Evolutionary conservation across 2,888 invertebrate genomes (phyloP), one percentile per base, ranked within the genome.

Genomic region (Cephus pygmeus): DNA sequence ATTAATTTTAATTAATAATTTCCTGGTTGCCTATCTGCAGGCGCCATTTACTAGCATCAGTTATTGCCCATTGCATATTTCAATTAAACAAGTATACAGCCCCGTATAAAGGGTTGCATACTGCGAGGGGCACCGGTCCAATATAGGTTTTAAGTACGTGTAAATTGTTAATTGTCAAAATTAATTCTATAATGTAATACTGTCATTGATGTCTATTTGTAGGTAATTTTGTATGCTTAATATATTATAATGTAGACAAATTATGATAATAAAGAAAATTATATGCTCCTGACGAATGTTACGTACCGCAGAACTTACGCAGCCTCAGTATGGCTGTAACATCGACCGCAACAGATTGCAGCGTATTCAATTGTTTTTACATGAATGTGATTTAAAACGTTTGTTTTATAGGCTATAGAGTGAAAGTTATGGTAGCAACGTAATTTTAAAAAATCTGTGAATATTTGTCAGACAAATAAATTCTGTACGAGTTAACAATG

Each of bases 401-500:
- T 56, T 23, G 56, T 56, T 56, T 56, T 56, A 15, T 56, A 56
- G 56, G 23, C 23, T 56, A 9, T 6, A 23, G 56, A 23, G 56
- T 23, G 23, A 23, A 56, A 56, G 56, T 56, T 23, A 56, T 0
- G 56, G 23, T 9, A 23, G 56, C 23, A 9, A 56, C 56, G 56
- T 56, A 9, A 23, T 23, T 56, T 23, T 2, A 23, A 56, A 56
- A 23, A 56, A 56, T 56, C 9, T 56, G 23, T 56, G 56, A 56
- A 23, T 23, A 23, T 56, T 56, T 56, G 23, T 23, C 23, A 56
- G 23, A 9, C 56, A 9, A 23, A 23, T 23, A 56, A 23, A 56
- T 56, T 56, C 56, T 23, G 56, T 23, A 23, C 9, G 56, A 56
- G 23, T 9, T 56, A 23, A 1, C 0, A 23, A 81, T 89, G 74